phyloP scores from a whole-genome alignment of 2,888 invertebrate genomes.

The Hemicrepidius hirtus region DNA sequence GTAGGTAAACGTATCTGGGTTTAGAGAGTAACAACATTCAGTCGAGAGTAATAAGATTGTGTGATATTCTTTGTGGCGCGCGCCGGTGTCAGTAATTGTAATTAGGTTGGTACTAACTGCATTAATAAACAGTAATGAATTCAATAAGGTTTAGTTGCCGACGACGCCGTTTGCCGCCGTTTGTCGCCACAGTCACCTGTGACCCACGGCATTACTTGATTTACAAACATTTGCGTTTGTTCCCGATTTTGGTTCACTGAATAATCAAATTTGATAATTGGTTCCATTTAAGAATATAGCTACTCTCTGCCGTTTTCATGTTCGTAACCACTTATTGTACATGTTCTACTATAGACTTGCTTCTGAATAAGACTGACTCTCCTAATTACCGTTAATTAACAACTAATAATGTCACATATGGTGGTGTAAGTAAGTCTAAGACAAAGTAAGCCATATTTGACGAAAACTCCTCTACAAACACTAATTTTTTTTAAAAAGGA shows the following conservation, averaged over 20 bases:
- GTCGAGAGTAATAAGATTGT: constrained; percentile 62
- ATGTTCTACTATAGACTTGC: too few relatives aligned
- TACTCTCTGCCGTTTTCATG: not conserved
- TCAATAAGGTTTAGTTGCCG: constrained; percentile 65
- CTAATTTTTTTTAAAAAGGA: too few relatives aligned
- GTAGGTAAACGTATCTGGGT: constrained; percentile 57
- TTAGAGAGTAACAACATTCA: constrained; percentile 57
- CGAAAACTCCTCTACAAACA: too few relatives aligned
- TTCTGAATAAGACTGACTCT: too few relatives aligned
- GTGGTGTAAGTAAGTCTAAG: too few relatives aligned
- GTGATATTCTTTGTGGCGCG: constrained; percentile 64
- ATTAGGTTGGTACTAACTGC: constrained; percentile 72
- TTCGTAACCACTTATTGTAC: not conserved
- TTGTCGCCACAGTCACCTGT: constrained; percentile 59
- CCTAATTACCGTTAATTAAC: too few relatives aligned
- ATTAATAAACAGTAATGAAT: constrained; percentile 71
- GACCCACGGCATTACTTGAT: constrained; percentile 58
- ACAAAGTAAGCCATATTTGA: too few relatives aligned
- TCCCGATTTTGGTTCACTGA: constrained; percentile 33
- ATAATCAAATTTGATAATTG: constrained; percentile 11
- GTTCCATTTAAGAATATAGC: not conserved
- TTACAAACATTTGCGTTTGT: constrained; percentile 56
- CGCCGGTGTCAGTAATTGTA: constrained; percentile 69
- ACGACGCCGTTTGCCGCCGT: constrained; percentile 59
- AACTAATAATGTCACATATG: too few relatives aligned